These are phyloP conservation scores for Halcyon smyrnensis DNA, from an alignment of 2,797 vertebrate species.

Conservation along the genomic window DNA sequence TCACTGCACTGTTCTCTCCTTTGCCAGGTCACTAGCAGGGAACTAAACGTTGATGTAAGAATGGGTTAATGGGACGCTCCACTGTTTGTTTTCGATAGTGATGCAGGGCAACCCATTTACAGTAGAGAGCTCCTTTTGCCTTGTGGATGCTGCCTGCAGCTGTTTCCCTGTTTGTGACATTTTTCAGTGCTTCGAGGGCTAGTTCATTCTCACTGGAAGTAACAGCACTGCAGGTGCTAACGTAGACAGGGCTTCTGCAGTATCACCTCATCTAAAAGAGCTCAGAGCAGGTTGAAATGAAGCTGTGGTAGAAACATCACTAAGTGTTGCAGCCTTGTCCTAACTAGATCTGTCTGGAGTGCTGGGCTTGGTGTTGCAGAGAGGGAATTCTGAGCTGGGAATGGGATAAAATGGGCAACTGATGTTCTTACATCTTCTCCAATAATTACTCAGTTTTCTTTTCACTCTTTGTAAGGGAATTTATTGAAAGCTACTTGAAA, in stretches of 20 bases:
- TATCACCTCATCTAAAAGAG: neutral
- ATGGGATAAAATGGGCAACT: neutral
- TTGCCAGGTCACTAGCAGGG: neutral
- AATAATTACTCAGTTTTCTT: neutral
- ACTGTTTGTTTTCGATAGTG: neutral
- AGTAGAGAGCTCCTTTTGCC: neutral
- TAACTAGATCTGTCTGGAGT: neutral
- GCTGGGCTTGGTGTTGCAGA: neutral
- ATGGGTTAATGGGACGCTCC: neutral
- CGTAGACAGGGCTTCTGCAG: neutral
- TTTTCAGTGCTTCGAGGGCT: neutral
- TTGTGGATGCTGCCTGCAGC: neutral
- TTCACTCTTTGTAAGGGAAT: neutral
- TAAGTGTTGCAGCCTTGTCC: neutral
- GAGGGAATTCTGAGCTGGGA: neutral
- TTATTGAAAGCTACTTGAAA: conserved; percentile 1
- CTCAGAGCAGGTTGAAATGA: neutral
- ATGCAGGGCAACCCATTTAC: neutral
- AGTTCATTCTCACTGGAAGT: neutral
- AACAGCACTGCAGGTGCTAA: neutral
- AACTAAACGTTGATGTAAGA: neutral
- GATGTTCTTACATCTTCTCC: neutral
- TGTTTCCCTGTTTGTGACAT: neutral
- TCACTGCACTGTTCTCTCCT: neutral
- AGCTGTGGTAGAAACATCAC: neutral